Evolutionary conservation across 1,140 invertebrate genomes (phyloP).

Genomic region (Cherax quadricarinatus): DNA sequence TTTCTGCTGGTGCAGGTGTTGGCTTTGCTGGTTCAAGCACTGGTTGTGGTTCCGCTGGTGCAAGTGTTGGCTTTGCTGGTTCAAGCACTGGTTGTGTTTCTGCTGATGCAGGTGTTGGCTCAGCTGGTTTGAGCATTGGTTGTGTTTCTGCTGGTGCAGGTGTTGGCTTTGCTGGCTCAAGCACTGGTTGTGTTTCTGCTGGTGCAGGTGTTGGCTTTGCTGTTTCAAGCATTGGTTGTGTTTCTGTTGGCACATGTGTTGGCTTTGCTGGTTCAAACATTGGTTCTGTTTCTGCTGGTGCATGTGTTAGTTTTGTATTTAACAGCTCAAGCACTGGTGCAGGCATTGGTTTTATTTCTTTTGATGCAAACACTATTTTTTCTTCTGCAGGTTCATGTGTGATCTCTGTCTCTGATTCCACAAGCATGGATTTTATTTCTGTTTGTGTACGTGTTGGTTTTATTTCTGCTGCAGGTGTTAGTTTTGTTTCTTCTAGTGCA

Average conservation of each 20-base stretch:
- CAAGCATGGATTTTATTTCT: constrained; percentile 36
- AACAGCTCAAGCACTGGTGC: not conserved
- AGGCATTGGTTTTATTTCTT: not conserved
- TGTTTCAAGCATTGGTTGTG: constrained; percentile 10
- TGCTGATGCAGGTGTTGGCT: constrained; percentile 21
- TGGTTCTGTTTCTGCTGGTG: constrained; percentile 40
- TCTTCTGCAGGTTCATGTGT: not conserved
- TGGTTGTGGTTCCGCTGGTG: not conserved
- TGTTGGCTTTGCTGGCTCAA: not conserved
- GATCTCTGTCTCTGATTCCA: constrained; percentile 20
- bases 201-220: not conserved
- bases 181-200: constrained; percentile 16
- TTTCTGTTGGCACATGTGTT: constrained; percentile 15
- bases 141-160: not conserved
- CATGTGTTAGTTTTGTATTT: constrained; percentile 37
- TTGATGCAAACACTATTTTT: constrained; percentile 2
- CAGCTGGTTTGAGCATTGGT: constrained; percentile 5
- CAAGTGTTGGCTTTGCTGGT: constrained; percentile 8
- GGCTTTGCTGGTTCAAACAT: constrained; percentile 5
- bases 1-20: constrained; percentile 1
- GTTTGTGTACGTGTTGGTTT: constrained; percentile 2
- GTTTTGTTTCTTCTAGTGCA: constrained; percentile 14
- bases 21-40: not conserved
- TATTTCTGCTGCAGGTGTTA: constrained; percentile 10
- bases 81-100: constrained; percentile 17